Evolutionary conservation across 2,888 invertebrate genomes (phyloP).

Genomic region (Leptopilina drosophilae): DNA sequence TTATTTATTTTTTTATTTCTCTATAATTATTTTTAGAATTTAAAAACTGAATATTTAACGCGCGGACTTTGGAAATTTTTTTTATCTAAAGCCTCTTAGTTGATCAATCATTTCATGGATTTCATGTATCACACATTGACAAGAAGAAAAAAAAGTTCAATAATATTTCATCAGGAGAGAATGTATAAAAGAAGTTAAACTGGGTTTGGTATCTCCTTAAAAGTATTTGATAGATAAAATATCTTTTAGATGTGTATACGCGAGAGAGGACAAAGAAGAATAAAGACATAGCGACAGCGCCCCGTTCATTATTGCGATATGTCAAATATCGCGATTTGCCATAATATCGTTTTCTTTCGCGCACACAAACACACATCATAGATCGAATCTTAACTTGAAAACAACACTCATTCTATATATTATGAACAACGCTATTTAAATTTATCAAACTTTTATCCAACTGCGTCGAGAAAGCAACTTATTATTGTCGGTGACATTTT

Average conservation of each 20-base stretch:
- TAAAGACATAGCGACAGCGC: slow-evolving; percentile 11
- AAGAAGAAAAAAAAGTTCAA: slow-evolving; percentile 1
- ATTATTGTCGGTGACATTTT: slow-evolving; percentile 21
- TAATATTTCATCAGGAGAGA: slow-evolving; percentile 22
- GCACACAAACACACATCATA: slow-evolving; percentile 10
- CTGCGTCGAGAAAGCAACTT: slow-evolving; percentile 31
- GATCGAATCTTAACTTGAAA: slow-evolving; percentile 14
- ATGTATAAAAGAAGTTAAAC: slow-evolving; percentile 3
- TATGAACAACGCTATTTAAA: slow-evolving; percentile 26
- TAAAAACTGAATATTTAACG: too few relatives aligned
- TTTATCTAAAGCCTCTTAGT: too few relatives aligned
- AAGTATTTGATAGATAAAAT: slow-evolving; percentile 26
- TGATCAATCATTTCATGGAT: slow-evolving; percentile 21
- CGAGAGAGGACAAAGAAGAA: slow-evolving; percentile 27
- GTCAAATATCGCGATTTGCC: slow-evolving; percentile 36
- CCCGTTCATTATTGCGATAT: slow-evolving; percentile 37
- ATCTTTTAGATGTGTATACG: background rate
- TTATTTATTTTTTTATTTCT: too few relatives aligned
- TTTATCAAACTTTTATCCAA: slow-evolving; percentile 37
- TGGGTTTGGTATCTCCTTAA: slow-evolving; percentile 34
- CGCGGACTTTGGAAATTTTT: too few relatives aligned
- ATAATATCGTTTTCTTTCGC: slow-evolving; percentile 19
- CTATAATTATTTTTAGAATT: too few relatives aligned
- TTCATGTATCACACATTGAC: background rate
- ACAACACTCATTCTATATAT: background rate